Conservation (phyloP, 1,140 invertebrate genomes). For the Ooceraea biroi region DNA sequence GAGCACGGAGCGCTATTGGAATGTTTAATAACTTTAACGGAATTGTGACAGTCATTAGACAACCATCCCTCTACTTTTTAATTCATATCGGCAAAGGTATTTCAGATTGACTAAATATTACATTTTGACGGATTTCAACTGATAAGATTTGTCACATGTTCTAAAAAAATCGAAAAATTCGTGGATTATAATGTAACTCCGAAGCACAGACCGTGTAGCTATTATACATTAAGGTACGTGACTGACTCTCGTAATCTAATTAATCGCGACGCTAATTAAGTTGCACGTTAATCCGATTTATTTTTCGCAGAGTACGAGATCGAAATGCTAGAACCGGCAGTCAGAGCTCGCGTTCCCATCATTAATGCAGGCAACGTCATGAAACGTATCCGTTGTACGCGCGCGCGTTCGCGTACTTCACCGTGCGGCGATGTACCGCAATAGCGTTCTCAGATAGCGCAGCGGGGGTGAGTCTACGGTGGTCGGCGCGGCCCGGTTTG, state of each 20-base stretch:
- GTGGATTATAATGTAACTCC: neutral
- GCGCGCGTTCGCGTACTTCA: conserved; percentile 39
- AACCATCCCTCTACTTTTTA: neutral
- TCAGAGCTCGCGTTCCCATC: conserved; percentile 8
- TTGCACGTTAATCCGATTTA: conserved; percentile 10
- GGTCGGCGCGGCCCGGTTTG: conserved; percentile 79
- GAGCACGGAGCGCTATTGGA: conserved; percentile 17
- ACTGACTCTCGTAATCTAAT: conserved; percentile 1
- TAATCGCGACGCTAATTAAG: conserved; percentile 32
- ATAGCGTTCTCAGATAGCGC: conserved; percentile 69
- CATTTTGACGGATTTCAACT: no score
- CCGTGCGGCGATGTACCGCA: conserved; percentile 71
- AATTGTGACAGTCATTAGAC: neutral
- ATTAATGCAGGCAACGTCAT: conserved; percentile 50
- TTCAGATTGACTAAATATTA: neutral
- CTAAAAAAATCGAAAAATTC: no score
- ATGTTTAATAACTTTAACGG: conserved; percentile 50
- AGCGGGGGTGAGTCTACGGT: conserved; percentile 63
- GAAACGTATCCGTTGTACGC: conserved; percentile 34
- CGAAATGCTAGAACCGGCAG: conserved; percentile 31
- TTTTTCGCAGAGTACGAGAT: conserved; percentile 4
- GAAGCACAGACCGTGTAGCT: conserved; percentile 24
- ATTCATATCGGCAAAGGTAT: neutral
- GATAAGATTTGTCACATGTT: no score
- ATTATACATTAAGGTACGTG: conserved; percentile 4